These are phyloP conservation scores for Heliconius eleuchia DNA, from an alignment of 1,140 invertebrate genomes.

Conservation along the genomic window DNA sequence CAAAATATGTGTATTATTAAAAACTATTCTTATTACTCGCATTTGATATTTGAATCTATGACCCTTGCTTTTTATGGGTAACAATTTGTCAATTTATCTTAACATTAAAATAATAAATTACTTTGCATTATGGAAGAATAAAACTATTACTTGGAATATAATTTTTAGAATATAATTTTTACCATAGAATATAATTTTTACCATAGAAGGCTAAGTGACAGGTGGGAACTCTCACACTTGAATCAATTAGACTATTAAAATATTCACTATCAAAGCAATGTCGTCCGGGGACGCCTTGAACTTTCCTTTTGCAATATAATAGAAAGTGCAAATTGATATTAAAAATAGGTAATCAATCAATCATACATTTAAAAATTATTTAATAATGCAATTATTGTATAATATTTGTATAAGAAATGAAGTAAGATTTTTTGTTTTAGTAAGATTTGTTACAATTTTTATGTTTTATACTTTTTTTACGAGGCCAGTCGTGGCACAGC, in stretches of 20 bases:
- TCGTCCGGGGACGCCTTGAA: constrained; percentile 52
- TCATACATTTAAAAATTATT: too few species aligned
- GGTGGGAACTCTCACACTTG: constrained; percentile 57
- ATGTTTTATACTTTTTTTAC: not conserved
- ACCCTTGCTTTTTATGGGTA: not conserved
- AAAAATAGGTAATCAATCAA: not conserved
- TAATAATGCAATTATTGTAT: too few species aligned
- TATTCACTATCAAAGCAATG: constrained; percentile 55
- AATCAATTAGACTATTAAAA: constrained; percentile 60
- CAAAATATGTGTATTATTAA: too few species aligned
- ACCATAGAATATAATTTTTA: not conserved
- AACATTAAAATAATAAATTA: not conserved
- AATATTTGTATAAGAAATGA: too few species aligned
- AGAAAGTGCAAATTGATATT: not conserved
- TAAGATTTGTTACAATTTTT: not conserved
- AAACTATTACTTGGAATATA: not conserved
- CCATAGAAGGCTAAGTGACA: constrained; percentile 27
- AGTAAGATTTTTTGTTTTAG: too few species aligned
- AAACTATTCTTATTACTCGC: too few species aligned
- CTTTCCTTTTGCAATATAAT: constrained; percentile 48
- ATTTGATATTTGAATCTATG: too few species aligned
- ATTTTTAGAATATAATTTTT: not conserved
- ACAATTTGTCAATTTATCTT: not conserved
- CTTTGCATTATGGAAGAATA: not conserved
- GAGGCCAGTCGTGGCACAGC: too few species aligned